Base-by-base conservation (phyloP, 2,113 vertebrate species). In the Rousettus leschenaultii region DNA sequence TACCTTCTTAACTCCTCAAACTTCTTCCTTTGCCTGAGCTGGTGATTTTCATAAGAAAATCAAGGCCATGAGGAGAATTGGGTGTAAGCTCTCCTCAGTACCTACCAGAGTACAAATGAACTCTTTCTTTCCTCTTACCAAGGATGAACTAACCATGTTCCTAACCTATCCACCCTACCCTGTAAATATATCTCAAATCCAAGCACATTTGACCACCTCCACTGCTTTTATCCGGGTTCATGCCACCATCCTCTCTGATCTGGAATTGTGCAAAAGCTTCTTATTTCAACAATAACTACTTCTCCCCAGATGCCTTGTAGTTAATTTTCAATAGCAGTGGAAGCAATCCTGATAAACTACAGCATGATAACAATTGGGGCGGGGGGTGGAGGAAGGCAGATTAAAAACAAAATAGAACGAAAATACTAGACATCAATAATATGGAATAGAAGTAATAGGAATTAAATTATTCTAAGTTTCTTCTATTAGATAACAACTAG, bases 401-500 rank as follows among this genome's bases (percentile, higher is more conserved):
- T 91, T 91, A 45, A 61, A 86, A 94, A 77, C 16, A 86, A 79
- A 93, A 59, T 33, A 68, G 43, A 92, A 86, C 28, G 68, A 57
- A 86, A 91, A 93, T 77, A 51, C 19, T 51, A 51, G 65, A 68
- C n/a, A 43, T 70, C n/a, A 33, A 7, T 93, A 74, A 70, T n/a
- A 65, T 45, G 33, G 30, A 83, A 75, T 59, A 66, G 40, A 95
- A 85, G 14, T 86, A 51, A 57, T 55, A 74, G 43, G 55, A 95
- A 96, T 70, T 16, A 96, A 87, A 91, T 45, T 30, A 73, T 53
- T 82, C 59, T 66, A 73, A 77, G 33, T 86, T 89, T 78, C 61
- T 85, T 70, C 43, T 90, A 35, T 89, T 78, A 84, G 68, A 66
- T 84, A 97, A 89, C 59, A 96, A 59, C 85, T 94, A 86, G 94